These are phyloP conservation scores for Odocoileus hemionus DNA, from an alignment of 2,113 vertebrate species.

Conservation along the genomic window DNA sequence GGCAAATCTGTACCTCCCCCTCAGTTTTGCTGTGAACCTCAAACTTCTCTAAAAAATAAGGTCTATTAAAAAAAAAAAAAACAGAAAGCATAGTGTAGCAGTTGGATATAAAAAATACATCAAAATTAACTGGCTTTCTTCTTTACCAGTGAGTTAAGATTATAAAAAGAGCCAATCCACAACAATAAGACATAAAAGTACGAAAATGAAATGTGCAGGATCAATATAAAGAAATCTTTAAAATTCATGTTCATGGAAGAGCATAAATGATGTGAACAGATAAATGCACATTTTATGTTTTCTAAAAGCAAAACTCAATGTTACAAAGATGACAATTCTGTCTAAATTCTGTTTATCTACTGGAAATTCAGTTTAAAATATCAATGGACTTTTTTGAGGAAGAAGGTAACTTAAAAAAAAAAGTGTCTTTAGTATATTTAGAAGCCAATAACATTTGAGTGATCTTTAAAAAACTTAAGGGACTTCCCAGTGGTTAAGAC, in stretches of 20 bases:
- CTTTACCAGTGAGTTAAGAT: not conserved
- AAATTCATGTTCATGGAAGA: not conserved
- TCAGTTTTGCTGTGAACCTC: not conserved
- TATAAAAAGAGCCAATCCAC: not conserved
- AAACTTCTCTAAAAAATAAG: not conserved
- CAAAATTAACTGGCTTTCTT: not conserved
- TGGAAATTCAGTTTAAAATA: conserved; percentile 17
- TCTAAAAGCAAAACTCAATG: not conserved
- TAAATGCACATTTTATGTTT: not conserved
- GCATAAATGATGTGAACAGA: not conserved
- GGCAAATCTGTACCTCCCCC: not conserved
- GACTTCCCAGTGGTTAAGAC: not conserved
- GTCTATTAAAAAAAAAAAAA: not conserved
- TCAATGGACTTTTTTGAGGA: not conserved
- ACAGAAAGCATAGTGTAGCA: not conserved
- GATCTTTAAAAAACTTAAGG: not conserved
- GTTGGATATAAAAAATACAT: not conserved
- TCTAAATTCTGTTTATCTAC: not conserved
- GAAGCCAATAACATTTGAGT: not conserved
- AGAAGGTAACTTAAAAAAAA: not conserved
- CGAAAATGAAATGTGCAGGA: not conserved
- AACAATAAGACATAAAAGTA: not conserved
- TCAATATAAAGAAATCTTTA: not conserved
- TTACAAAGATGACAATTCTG: not conserved
- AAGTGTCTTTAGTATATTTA: not conserved